Base-by-base conservation (phyloP, 2,797 vertebrate species). In the Hoplostethus mediterraneus region DNA sequence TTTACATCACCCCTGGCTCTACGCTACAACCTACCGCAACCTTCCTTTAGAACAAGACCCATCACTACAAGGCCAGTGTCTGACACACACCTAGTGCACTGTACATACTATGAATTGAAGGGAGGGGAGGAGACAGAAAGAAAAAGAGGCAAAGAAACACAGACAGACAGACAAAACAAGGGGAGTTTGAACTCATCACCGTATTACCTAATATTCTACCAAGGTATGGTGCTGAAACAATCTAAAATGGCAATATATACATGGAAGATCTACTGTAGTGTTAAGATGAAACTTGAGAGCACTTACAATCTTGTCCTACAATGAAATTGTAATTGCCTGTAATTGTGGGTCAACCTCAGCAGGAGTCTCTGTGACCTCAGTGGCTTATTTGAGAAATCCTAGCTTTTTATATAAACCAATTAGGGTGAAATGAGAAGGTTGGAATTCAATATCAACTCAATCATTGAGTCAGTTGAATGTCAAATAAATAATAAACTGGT, bases 1-100 rank as follows among this genome's bases (percentile, higher is more conserved):
- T 91, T 88, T 89, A 90, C 81, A 89, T 87, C 74, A 88, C 44
- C 85, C 78, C 74, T 93, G 63, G 64, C 84, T 84, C 87, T 82
- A 57, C 62, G 84, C 74, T 83, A 66, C 77, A 67, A 87, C 52
- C 79, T 36, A 77, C 77, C 12, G 57, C 60, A 90, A 79, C 66
- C 65, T 73, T 62, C 51, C 47, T 64, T 71, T 64, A 79, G 53
- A 76, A 80, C 63, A 74, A 64, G 12, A 72, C 81, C 72, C 70
- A 82, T 77, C 49, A 51, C 54, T 47, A 59, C 47, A 58, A 67
- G 61, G 63, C 61, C 31, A 16, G 6, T 16, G 14, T 21, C 40
- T 74, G 81, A 49, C 72, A 87, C 68, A 85, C 68, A 21, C 21
- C 33, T 77, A 77, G 75, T 31, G 65, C 44, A 75, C 40, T 59